A percentile compares a stretch with the other conserved stretches of the same genome.
Conservation (phyloP, 2,797 vertebrate genomes). For the Aldrovandia affinis region DNA sequence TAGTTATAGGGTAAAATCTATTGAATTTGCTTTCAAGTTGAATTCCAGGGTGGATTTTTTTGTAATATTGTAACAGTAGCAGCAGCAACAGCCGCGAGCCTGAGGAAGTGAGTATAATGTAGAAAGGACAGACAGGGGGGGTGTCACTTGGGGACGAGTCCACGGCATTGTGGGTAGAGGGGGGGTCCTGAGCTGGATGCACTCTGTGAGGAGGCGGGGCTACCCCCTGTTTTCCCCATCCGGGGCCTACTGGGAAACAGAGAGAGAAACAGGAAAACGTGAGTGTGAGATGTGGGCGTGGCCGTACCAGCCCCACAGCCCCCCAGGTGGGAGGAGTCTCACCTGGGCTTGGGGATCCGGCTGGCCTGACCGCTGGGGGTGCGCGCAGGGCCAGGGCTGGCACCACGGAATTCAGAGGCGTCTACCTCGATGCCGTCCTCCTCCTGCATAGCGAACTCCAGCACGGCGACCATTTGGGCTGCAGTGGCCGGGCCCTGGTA, state of each 20-base stretch:
- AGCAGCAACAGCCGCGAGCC: background rate
- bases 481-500: slow-evolving; percentile 77
- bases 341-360: slow-evolving; percentile 78
- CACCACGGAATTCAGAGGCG: slow-evolving; percentile 74
- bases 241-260: slow-evolving; percentile 66
- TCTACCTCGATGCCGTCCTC: slow-evolving; percentile 83
- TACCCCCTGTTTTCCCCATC: slow-evolving; percentile 72
- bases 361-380: slow-evolving; percentile 32
- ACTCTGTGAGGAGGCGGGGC: slow-evolving; percentile 59
- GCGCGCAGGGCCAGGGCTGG: background rate
- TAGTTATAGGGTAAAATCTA: background rate
- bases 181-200: slow-evolving; percentile 68
- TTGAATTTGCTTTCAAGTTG: background rate
- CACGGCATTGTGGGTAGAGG: slow-evolving; percentile 78
- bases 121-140: slow-evolving; percentile 6
- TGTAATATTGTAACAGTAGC: background rate
- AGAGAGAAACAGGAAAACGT: slow-evolving; percentile 13
- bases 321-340: slow-evolving; percentile 31
- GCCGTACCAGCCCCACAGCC: background rate
- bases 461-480: slow-evolving; percentile 78
- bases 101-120: background rate
- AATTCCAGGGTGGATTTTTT: slow-evolving; percentile 3
- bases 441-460: slow-evolving; percentile 79
- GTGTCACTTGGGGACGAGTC: slow-evolving; percentile 79
- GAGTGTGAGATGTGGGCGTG: background rate